Base-by-base conservation (phyloP, 2,888 invertebrate genomes). In the Hyposoter didymator region DNA sequence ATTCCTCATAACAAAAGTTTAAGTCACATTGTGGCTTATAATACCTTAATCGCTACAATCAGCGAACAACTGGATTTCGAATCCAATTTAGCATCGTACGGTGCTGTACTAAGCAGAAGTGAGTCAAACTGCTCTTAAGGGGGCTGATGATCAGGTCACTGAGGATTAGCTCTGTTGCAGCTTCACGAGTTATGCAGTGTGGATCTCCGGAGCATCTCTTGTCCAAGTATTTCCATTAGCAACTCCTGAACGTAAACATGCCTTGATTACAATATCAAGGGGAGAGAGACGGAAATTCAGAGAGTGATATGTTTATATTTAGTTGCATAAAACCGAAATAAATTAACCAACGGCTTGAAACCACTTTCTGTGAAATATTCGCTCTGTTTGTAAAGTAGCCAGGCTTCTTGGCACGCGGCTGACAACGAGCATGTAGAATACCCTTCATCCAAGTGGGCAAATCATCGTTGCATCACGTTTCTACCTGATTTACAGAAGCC, bases 391-490 rank as follows among this genome's bases (percentile, higher is more conserved):
- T 64, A 76, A 72, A 73, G n/a, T 17, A n/a, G 55, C 3, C 19
- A 14, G 45, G 17, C 47, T 47, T 10, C 4, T 28, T 19, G 35
- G 39, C 39, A 66, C 7, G 39, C 3, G 17, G 22, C 22, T 35
- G 55, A 73, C 35, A 28, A 3, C 39, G 8, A 17, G 19, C 12
- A 39, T 35, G 32, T 32, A 67, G 10, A 49, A 75, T 64, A 75
- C 72, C 43, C 52, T 66, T n/a, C 19, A 39, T 22, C 7, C 55
- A 64, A 66, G 66, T 72, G 45, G 28, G 55, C 19, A 35, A 85
- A 75, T 78, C 64, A 66, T 82, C 22, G 52, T n/a, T 78, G 55
- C 64, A 49, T 32, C 39, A 35, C 7, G 28, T 17, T 49, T 47
- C n/a, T 35, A 22, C 66, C 45, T 32, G 76, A 73, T 82, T 69